Base-by-base conservation (phyloP, 2,113 vertebrate genomes). In the Bothrops jararaca region DNA sequence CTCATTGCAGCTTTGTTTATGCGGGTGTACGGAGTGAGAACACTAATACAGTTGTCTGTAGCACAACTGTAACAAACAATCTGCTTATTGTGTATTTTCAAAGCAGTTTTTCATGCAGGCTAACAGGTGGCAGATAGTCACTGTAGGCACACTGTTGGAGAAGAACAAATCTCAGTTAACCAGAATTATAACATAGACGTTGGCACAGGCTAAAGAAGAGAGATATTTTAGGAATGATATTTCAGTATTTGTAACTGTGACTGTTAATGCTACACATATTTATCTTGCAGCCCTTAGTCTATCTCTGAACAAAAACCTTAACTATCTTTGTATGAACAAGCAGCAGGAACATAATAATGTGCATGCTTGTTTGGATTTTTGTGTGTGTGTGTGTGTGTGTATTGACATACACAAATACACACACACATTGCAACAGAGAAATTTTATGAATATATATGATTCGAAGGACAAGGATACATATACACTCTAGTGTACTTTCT, bases 41-140 rank as follows among this genome's bases (percentile, higher is more conserved):
- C 94, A 96, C 95, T 92, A 93, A 96, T 94, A 95, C 96, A 97
- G 96, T 96, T 97, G 97, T 97, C 97, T 93, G 53, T 94, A 80
- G 95, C 95, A 96, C 97, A 97, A 96, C 95, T 97, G 96, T 93
- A 96, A 96, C 94, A 95, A 93, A 97, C 97, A 97, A 95, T 96
- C 96, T 95, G 96, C 96, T 89, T 89, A 96, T 96, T 97, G 96
- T 97, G 92, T 91, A 95, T 94, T 95, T 92, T 94, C 91, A 94
- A 93, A 96, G 95, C 95, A 91, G 93, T 96, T 96, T 96, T 96
- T 95, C 92, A 95, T 92, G 74, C 93, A 94, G 92, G 53, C 94
- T 93, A 96, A 97, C 97, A 97, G 96, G 97, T 97, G 97, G 94
- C 93, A 80, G 94, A 48, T 91, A 94, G 93, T 95, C 60, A 91